phyloP scores from a whole-genome alignment of 2,888 invertebrate genomes.

The Microplitis deprimator region DNA sequence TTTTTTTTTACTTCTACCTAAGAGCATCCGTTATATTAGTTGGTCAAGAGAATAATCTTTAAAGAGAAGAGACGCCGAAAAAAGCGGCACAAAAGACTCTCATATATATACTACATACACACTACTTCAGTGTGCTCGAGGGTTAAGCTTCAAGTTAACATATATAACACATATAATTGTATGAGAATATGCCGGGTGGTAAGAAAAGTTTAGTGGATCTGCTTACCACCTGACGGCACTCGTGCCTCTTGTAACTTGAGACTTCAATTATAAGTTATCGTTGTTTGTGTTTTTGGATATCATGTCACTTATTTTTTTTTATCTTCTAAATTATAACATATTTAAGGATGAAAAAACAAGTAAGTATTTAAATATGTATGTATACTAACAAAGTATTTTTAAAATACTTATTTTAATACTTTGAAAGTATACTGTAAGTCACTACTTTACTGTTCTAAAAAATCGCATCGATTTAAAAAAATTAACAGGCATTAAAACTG shows the following conservation, averaged over 20 bases:
- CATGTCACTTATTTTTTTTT: slow-evolving; percentile 50
- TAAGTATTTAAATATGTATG: too few species aligned
- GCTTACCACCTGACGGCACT: slow-evolving; percentile 64
- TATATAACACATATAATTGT: slow-evolving; percentile 31
- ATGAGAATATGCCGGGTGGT: slow-evolving; percentile 23
- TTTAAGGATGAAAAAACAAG: not conserved
- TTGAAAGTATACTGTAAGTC: too few species aligned
- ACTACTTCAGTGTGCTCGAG: slow-evolving; percentile 29
- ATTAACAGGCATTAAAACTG: too few species aligned
- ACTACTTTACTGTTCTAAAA: too few species aligned
- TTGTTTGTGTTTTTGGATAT: not conserved
- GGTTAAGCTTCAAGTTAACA: slow-evolving; percentile 35
- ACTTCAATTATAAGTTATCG: slow-evolving; percentile 50
- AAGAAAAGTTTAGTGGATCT: slow-evolving; percentile 42
- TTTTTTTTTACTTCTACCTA: not conserved
- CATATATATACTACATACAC: not conserved
- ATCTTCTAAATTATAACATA: not conserved
- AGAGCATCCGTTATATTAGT: slow-evolving; percentile 26
- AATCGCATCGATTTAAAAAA: too few species aligned
- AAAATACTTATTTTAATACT: too few species aligned
- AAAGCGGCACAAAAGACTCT: slow-evolving; percentile 22
- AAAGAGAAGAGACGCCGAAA: slow-evolving; percentile 27
- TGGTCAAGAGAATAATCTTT: slow-evolving; percentile 4
- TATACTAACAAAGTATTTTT: too few species aligned
- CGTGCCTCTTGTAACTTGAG: slow-evolving; percentile 58